phyloP scores from a whole-genome alignment of 2,797 vertebrate species.

The Petrocephalus sullivani region DNA sequence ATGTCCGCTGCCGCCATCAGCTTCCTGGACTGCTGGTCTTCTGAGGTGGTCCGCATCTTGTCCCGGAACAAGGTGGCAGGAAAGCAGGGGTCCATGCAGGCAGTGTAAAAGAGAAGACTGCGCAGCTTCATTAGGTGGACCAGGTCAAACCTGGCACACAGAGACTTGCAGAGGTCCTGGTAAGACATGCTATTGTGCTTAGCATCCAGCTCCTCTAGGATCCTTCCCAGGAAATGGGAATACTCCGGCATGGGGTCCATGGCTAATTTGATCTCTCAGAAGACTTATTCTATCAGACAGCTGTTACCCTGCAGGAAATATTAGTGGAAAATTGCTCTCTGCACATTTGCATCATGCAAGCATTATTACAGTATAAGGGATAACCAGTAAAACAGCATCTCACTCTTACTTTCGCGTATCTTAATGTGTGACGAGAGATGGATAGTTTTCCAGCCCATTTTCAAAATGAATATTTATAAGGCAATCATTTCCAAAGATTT shows the following conservation, averaged over 20 bases:
- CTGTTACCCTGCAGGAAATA: constrained; percentile 5
- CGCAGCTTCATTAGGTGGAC: constrained; percentile 81
- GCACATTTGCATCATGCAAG: neutral
- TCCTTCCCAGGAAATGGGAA: constrained; percentile 79
- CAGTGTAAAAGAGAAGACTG: constrained; percentile 83
- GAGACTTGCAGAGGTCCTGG: constrained; percentile 89
- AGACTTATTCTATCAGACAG: constrained; percentile 14
- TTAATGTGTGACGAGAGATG: neutral
- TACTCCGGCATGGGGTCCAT: constrained; percentile 64
- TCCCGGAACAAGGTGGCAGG: constrained; percentile 91
- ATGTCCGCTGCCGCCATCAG: constrained; percentile 92
- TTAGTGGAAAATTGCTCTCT: neutral
- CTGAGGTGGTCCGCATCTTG: constrained; percentile 73
- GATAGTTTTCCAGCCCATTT: neutral
- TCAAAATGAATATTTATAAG: neutral
- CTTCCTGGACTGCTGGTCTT: constrained; percentile 84
- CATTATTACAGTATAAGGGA: neutral
- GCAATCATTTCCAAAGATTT: no score
- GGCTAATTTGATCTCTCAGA: neutral
- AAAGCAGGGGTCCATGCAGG: constrained; percentile 89
- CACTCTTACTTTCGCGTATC: neutral
- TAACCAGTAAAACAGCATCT: neutral
- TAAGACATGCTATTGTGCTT: constrained; percentile 81
- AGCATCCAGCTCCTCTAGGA: constrained; percentile 85
- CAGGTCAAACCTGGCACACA: constrained; percentile 85